Base-by-base conservation (phyloP, 1,140 invertebrate genomes). In the Ostrea denselamellosa region DNA sequence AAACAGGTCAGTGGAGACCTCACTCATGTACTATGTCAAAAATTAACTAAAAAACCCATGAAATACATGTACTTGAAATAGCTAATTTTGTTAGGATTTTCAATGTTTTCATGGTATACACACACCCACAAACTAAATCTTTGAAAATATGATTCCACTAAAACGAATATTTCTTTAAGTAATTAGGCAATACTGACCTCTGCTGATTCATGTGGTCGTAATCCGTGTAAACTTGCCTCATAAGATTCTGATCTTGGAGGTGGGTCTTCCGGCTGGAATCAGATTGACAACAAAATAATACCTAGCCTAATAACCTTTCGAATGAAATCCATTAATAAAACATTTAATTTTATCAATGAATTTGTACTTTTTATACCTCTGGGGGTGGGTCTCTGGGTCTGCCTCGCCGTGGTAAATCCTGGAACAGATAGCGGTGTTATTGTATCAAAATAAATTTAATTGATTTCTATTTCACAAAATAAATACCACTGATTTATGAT, bases 171-270 rank as follows among this genome's bases (percentile, higher is more conserved):
- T 53, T 54, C 85, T 77, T n/a, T 22, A 44, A n/a, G 51, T 44
- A 17, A 22, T 9, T 84, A 56, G 53, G 4, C 65, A 68, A 68
- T 12, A 54, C 62, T 62, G 86, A 86, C 86, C 83, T 85, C 83
- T 25, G 83, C 89, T 54, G 68, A 85, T 22, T 90, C 83, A 77
- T 65, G 77, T 65, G 56, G 58, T 65, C 44, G 52, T 56, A 85
- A 58, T 8, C 71, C 84, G 58, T 34, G 84, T 54, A 83, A n/a
- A 19, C 56, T 86, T 19, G 68, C 89, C 28, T 68, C 68, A 52
- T 9, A 25, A 14, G 22, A 25, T 53, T 85, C 85, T 52, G 68
- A 68, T 51, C 25, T 77, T 25, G 68, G 68, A 28, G 68, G 68
- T 25, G 25, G 9, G 3, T 77, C 68, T 25, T 77, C 68, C 28